Base-by-base conservation (phyloP, 2,888 invertebrate species). In the Acleris holmiana region DNA sequence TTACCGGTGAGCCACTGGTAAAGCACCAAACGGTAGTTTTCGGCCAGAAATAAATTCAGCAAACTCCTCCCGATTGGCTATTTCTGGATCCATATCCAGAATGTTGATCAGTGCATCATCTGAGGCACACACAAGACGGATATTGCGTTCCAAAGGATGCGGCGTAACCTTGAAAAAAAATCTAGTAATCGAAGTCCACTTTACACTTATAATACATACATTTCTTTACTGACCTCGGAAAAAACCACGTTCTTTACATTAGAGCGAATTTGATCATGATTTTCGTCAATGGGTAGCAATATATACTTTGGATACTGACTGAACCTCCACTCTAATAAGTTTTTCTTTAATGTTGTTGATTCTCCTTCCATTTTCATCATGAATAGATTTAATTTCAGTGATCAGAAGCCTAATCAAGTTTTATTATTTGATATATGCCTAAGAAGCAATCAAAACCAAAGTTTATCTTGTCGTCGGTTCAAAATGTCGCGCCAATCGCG, bases 21-120 rank as follows among this genome's bases (percentile, higher is more conserved):
- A 83, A 57, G 94, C 90, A 21, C 94, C 94, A n/a, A 93, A 92
- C 0, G 95, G 87, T 46, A 94, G 73, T 77, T 90, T 93, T 67
- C 93, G 93, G 0, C 95, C 95, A 56, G 94, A 89, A 68, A 95
- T 89, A 74, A 94, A 94, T 68, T 94, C 93, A 0, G 87, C 84
- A 71, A 94, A 94, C 48, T 94, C 94, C 15, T 88, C 84, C 0
- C 92, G 85, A 61, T 83, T 81, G 0, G 82, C 76, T 25, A 93
- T 89, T 5, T 84, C 86, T 0, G 91, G 89, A 68, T 93, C 90
- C 85, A 94, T 88, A 64, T 94, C 93, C 60, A 93, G 77, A 51
- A 91, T 85, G 59, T 89, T 88, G 1, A 79, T 76, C n/a, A 95
- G 74, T 0, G 93, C 94, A 68, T 93, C 87, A 59, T 83, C 77